These are phyloP conservation scores for Ciona savignyi DNA, from an alignment of 23 tunicate genomes.

Conservation along the genomic window DNA sequence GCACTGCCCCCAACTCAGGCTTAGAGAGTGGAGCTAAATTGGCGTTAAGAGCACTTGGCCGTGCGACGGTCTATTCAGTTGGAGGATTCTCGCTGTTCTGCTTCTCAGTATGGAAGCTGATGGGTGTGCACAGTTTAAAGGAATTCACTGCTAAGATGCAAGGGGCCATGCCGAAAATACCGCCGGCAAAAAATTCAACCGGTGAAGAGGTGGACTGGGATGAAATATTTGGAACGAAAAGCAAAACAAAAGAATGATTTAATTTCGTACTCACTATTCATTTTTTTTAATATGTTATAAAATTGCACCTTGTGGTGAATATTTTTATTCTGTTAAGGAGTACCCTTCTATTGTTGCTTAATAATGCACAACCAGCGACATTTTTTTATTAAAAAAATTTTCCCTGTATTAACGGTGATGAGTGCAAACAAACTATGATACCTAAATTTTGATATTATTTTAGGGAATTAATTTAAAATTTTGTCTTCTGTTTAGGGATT, in stretches of 20 bases:
- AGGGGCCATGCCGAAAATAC: slow-evolving; percentile 55
- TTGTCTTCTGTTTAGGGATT: too few species aligned
- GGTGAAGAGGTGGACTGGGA: slow-evolving; percentile 82
- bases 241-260: background rate
- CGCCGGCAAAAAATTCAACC: slow-evolving; percentile 38
- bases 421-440: too few species aligned
- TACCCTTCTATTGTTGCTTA: too few species aligned
- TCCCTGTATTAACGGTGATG: too few species aligned
- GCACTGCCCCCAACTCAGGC: background rate
- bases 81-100: slow-evolving; percentile 86
- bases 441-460: too few species aligned
- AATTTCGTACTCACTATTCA: background rate
- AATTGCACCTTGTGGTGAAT: too few species aligned
- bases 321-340: too few species aligned
- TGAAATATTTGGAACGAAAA: slow-evolving; percentile 53
- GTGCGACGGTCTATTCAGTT: slow-evolving; percentile 85
- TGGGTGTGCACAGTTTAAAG: slow-evolving; percentile 66
- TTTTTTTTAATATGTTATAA: background rate
- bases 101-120: slow-evolving; percentile 58
- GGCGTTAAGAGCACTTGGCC: slow-evolving; percentile 71
- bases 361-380: too few species aligned
- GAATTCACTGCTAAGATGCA: slow-evolving; percentile 80
- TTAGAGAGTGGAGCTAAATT: slow-evolving; percentile 67
- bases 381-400: too few species aligned
- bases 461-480: too few species aligned